Conservation (phyloP, 2,113 vertebrate species). For the Thermophis baileyi region DNA sequence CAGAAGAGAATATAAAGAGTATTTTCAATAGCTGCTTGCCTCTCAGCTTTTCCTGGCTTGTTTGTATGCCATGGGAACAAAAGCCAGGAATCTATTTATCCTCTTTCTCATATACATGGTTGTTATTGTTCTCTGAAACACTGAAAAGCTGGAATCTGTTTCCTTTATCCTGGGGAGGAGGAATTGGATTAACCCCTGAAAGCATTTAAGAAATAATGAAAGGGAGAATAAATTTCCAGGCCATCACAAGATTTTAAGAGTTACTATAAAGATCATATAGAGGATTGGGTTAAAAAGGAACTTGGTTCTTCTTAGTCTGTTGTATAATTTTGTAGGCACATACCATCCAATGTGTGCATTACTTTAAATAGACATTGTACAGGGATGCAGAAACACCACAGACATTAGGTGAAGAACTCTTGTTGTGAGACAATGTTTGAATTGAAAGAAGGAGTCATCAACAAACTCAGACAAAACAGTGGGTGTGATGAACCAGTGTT, state of each 20-base stretch:
- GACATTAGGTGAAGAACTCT: conserved; percentile 13
- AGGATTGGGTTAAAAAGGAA: conserved; percentile 31
- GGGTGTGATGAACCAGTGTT: background rate
- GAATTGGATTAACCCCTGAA: conserved; percentile 42
- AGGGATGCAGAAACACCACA: background rate
- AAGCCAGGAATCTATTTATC: background rate
- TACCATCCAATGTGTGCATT: background rate
- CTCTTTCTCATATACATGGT: background rate
- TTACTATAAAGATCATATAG: conserved; percentile 24
- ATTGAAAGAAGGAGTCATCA: background rate
- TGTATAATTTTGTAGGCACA: background rate
- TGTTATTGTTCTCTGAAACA: conserved; percentile 19
- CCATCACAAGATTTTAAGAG: conserved; percentile 36
- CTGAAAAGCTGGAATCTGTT: conserved; percentile 24
- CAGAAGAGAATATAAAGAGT: background rate
- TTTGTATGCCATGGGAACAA: background rate
- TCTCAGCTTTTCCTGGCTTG: background rate
- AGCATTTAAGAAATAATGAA: conserved; percentile 36
- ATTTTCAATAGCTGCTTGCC: background rate
- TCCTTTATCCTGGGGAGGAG: conserved; percentile 34
- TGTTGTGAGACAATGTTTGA: background rate
- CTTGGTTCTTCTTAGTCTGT: conserved; percentile 16
- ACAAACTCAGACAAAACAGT: background rate
- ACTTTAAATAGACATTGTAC: background rate
- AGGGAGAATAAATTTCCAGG: conserved; percentile 40